Conservation (phyloP, 1,140 invertebrate genomes). For the Tenebrio molitor region DNA sequence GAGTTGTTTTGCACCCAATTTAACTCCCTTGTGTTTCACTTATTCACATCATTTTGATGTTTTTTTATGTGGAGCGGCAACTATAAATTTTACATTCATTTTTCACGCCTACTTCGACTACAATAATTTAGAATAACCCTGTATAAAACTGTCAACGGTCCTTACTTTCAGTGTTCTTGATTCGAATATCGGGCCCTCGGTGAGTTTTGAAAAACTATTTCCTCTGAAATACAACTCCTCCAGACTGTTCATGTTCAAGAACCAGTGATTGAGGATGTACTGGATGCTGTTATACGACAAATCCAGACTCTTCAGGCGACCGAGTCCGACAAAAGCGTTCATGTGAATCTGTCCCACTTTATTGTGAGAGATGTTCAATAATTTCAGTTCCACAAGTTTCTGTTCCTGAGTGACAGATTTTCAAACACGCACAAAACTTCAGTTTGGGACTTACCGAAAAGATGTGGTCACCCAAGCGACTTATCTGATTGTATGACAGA, state of each 20-base stretch:
- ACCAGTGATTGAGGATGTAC: slow-evolving; percentile 56
- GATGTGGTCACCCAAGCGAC: slow-evolving; percentile 68
- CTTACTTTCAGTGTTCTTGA: slow-evolving; percentile 51
- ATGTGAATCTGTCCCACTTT: slow-evolving; percentile 55
- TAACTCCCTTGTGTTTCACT: no score
- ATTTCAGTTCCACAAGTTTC: slow-evolving; percentile 54
- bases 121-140: no score
- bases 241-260: slow-evolving; percentile 46
- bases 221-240: slow-evolving; percentile 57
- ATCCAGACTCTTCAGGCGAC: slow-evolving; percentile 56
- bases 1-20: no score
- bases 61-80: no score
- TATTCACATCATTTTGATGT: no score
- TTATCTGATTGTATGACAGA: slow-evolving; percentile 68
- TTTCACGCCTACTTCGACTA: no score
- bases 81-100: no score
- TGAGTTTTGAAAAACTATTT: slow-evolving; percentile 54
- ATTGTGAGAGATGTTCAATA: slow-evolving; percentile 58
- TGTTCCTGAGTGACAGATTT: no score
- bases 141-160: not conserved
- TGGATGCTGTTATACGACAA: slow-evolving; percentile 56
- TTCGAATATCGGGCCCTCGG: slow-evolving; percentile 47
- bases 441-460: slow-evolving; percentile 66
- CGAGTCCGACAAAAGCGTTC: slow-evolving; percentile 54
- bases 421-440: slow-evolving; percentile 41